These are phyloP conservation scores for Panthera tigris DNA, from an alignment of 2,113 vertebrate species.

Conservation along the genomic window DNA sequence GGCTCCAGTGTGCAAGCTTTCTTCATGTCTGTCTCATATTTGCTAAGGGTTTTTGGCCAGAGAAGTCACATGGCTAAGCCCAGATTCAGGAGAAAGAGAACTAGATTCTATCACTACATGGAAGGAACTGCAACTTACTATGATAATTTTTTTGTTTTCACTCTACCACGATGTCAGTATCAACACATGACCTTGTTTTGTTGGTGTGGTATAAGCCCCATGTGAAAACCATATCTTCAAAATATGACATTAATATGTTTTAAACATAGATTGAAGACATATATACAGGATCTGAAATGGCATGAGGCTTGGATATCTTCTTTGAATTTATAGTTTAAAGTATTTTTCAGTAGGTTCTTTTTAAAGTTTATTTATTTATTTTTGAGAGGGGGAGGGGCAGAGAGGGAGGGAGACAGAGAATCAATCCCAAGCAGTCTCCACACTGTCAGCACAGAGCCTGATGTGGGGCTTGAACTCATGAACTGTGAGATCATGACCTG, in stretches of 20 bases:
- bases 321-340: slow-evolving; percentile 33
- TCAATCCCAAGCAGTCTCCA: no score
- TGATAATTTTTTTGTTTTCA: not conserved
- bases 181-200: not conserved
- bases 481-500: no score
- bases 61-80: not conserved
- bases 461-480: no score
- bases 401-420: no score
- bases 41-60: not conserved
- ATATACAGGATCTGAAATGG: not conserved
- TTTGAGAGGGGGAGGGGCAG: no score
- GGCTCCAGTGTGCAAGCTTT: not conserved
- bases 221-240: not conserved
- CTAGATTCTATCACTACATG: not conserved
- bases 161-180: not conserved
- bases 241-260: not conserved
- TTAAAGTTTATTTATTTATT: not conserved
- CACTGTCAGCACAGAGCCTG: no score
- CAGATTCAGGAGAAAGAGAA: not conserved
- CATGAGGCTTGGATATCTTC: not conserved
- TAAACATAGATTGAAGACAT: not conserved
- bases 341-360: not conserved
- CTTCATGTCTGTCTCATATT: not conserved
- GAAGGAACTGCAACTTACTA: not conserved
- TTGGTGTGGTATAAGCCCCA: not conserved